These are phyloP conservation scores for Microcebus ravelobensis DNA, from an alignment of 2,113 vertebrate species.

Conservation along the genomic window DNA sequence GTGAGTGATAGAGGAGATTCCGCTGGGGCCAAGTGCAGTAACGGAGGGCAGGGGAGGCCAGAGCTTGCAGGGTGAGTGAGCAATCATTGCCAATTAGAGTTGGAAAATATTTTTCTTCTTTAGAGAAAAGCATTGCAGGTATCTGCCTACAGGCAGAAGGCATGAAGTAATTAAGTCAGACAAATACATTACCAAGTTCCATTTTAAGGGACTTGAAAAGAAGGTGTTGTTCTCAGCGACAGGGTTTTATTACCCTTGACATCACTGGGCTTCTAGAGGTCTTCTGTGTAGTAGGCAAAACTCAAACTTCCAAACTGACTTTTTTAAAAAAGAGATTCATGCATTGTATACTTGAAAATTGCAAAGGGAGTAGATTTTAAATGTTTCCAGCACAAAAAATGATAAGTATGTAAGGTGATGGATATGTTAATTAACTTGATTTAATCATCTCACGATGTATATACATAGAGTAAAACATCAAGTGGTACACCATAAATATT, in stretches of 20 bases:
- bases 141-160: slow-evolving; percentile 38
- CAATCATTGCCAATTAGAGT: neutral
- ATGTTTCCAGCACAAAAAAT: neutral
- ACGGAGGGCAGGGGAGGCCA: neutral
- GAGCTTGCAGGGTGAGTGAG: neutral
- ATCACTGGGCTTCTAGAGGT: neutral
- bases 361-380: slow-evolving; percentile 2
- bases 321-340: neutral
- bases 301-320: neutral
- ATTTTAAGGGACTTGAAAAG: slow-evolving; percentile 31
- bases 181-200: slow-evolving; percentile 30
- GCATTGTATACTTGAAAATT: neutral
- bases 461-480: neutral
- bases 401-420: neutral
- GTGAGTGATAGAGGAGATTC: neutral
- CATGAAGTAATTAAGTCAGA: slow-evolving; percentile 47
- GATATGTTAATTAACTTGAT: slow-evolving; percentile 35
- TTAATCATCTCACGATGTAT: neutral
- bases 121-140: slow-evolving; percentile 17
- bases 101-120: slow-evolving; percentile 29
- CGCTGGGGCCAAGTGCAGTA: neutral
- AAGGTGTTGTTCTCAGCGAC: neutral
- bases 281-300: neutral
- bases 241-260: neutral
- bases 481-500: neutral